These are phyloP conservation scores for Drosophila paranaensis DNA, from an alignment of 2,888 invertebrate genomes.

Conservation along the genomic window DNA sequence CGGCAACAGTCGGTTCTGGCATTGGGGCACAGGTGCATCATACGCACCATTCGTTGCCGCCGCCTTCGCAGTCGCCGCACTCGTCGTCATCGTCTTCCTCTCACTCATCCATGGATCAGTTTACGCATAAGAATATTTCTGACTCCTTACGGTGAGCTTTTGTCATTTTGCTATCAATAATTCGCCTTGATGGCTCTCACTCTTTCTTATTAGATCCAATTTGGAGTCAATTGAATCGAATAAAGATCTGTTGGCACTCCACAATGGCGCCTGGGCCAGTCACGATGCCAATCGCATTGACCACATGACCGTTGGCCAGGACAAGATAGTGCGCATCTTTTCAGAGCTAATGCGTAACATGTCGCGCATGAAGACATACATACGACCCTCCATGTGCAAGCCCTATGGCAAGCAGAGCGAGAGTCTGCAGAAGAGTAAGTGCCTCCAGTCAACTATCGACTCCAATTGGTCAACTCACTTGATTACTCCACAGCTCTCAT, in stretches of 20 bases:
- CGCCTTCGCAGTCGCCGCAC: constrained; percentile 82
- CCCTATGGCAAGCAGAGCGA: constrained; percentile 96
- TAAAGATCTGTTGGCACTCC: constrained; percentile 88
- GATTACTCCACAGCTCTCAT: constrained; percentile 88
- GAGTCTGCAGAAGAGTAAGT: constrained; percentile 93
- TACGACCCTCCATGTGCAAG: constrained; percentile 95
- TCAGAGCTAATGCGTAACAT: constrained; percentile 94
- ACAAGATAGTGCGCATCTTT: constrained; percentile 94
- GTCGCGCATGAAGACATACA: constrained; percentile 94
- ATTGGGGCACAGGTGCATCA: constrained; percentile 57
- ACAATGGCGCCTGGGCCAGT: constrained; percentile 88
- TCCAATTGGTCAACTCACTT: background rate
- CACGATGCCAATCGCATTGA: constrained; percentile 75
- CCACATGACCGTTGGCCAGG: constrained; percentile 88
- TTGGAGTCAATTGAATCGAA: constrained; percentile 85
- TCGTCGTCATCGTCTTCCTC: constrained; percentile 74
- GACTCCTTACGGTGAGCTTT: constrained; percentile 80
- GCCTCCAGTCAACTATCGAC: background rate
- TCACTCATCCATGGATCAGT: constrained; percentile 79
- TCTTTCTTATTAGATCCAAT: constrained; percentile 74
- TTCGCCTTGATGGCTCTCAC: background rate
- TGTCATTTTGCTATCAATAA: background rate
- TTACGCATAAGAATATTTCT: constrained; percentile 79
- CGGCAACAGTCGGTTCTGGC: constrained; percentile 39
- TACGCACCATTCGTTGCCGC: constrained; percentile 69